These are phyloP conservation scores for Phrynosoma platyrhinos DNA, from an alignment of 2,113 vertebrate species.

Conservation along the genomic window DNA sequence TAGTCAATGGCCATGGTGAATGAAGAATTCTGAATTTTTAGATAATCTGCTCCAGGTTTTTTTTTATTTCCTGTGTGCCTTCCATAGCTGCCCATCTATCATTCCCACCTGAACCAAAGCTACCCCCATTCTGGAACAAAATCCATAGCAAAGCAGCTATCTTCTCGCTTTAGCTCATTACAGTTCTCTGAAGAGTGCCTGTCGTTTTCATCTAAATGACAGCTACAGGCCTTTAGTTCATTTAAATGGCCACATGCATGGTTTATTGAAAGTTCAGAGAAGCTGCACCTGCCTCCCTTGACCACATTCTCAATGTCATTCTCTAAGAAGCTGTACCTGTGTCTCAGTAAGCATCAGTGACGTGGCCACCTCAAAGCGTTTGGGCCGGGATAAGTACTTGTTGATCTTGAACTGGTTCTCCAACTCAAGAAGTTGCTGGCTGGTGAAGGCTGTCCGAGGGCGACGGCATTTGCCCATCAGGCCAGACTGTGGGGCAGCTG, in stretches of 20 bases:
- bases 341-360: slow-evolving; percentile 99
- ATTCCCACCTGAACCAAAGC: background rate
- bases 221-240: background rate
- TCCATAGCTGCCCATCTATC: background rate
- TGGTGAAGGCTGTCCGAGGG: slow-evolving; percentile 96
- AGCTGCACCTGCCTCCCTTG: background rate
- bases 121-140: too few species aligned
- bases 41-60: background rate
- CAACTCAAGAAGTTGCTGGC: slow-evolving; percentile 95
- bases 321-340: slow-evolving; percentile 81
- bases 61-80: background rate
- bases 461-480: slow-evolving; percentile 95
- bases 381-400: slow-evolving; percentile 97
- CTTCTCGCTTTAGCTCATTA: background rate
- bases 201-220: background rate
- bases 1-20: too few species aligned
- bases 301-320: background rate
- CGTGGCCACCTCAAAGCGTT: slow-evolving; percentile 97
- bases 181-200: background rate
- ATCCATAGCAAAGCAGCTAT: background rate
- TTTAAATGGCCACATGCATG: too few species aligned
- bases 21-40: too few species aligned
- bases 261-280: too few species aligned
- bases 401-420: slow-evolving; percentile 99
- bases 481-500: slow-evolving; percentile 86